Base-by-base conservation (phyloP, 2,888 invertebrate genomes). In the Alcis repandata region DNA sequence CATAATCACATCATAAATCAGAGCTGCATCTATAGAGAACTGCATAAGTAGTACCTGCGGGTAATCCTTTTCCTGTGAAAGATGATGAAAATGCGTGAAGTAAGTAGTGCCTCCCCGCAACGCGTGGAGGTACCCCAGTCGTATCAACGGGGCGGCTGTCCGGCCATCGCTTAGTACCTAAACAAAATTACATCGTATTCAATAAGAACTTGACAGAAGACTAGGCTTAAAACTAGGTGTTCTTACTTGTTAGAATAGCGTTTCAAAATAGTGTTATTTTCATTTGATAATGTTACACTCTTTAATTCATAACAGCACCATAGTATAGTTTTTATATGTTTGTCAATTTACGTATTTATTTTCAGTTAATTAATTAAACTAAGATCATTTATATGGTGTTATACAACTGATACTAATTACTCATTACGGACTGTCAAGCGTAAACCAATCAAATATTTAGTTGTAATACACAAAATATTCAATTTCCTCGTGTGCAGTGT, bases 151-250 rank as follows among this genome's bases (percentile, higher is more conserved):
- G 10, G 98, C 97, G 0, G 97, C 97, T 58, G 97, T 97, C 76
- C 98, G 97, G 0, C 98, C 98, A 85, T 99, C 99, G 80, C 98
- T 98, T 59, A 99, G 92, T 67, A 98, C 96, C 86, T 94, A 83
- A 13, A 65, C 11, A 56, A 64, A 54, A 46, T n/a, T 19, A 10
- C 17, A n/a, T 20, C 10, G 19, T 20, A 45, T 43, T 19, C 15
- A 10, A 43, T 19, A n/a, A n/a, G n/a, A n/a, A n/a, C n/a, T n/a
- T n/a, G n/a, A n/a, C n/a, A n/a, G n/a, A n/a, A n/a, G n/a, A n/a
- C n/a, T n/a, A n/a, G n/a, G n/a, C n/a, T n/a, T n/a, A n/a, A n/a
- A n/a, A n/a, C n/a, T n/a, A n/a, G n/a, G n/a, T n/a, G n/a, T n/a
- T n/a, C n/a, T n/a, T n/a, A n/a, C n/a, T n/a, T n/a, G n/a, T n/a